A percentile compares a stretch with the other conserved stretches of the same genome.
phyloP scores from a whole-genome alignment of 2,888 invertebrate genomes.

The Tiliacea citrago region DNA sequence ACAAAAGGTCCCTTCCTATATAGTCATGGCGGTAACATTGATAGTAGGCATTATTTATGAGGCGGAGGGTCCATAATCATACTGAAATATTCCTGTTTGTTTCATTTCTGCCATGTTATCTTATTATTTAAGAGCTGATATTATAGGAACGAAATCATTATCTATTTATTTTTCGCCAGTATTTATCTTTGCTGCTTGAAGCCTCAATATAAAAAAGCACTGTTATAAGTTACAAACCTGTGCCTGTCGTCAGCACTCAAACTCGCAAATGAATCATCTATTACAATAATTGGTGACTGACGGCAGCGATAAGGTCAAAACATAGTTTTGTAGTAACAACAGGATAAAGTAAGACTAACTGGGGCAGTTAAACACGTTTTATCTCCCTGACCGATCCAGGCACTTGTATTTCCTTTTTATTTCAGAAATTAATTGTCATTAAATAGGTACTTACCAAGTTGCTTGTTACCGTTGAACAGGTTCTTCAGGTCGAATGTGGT shows the following conservation, averaged over 20 bases:
- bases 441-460: slow-evolving; percentile 79
- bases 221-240: not conserved
- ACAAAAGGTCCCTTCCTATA: slow-evolving; percentile 19
- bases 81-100: slow-evolving; percentile 25
- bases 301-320: not conserved
- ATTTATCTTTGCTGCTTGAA: too few species aligned
- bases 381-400: not conserved
- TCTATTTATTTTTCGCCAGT: not conserved
- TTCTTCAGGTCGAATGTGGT: slow-evolving; percentile 85
- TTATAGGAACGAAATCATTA: not conserved
- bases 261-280: not conserved
- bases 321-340: not conserved
- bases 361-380: not conserved
- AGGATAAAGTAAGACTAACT: not conserved
- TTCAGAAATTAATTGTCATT: not conserved
- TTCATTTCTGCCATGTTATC: slow-evolving; percentile 5
- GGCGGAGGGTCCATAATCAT: slow-evolving; percentile 40
- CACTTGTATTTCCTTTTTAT: not conserved
- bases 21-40: slow-evolving; percentile 1
- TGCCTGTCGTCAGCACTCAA: not conserved
- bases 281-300: not conserved
- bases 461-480: slow-evolving; percentile 87
- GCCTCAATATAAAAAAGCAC: not conserved
- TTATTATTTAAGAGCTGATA: not conserved
- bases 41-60: slow-evolving; percentile 18